A percentile compares a stretch with the other conserved stretches of the same genome.
These are phyloP conservation scores for Heterochromis multidens DNA, from an alignment of 2,113 vertebrate genomes.

Conservation along the genomic window DNA sequence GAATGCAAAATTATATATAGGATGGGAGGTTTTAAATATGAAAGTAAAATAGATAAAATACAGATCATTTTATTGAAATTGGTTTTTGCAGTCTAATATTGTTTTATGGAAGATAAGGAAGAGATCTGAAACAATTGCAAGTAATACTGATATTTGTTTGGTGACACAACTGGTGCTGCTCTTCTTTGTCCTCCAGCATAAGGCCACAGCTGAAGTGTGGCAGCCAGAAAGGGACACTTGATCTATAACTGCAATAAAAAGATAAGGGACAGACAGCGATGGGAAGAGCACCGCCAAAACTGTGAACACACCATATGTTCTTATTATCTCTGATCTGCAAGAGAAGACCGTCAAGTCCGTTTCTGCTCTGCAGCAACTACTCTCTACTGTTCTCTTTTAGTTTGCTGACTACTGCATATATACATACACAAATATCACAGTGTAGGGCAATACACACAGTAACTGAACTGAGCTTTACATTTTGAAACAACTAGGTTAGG, in stretches of 20 bases:
- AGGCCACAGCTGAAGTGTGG: background rate
- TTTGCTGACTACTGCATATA: too few relatives aligned
- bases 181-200: background rate
- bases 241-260: background rate
- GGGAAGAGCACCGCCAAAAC: background rate
- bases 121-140: too few relatives aligned
- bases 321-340: background rate
- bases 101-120: too few relatives aligned
- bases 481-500: background rate
- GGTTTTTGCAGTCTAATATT: background rate
- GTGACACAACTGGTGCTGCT: background rate
- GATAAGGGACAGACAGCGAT: background rate
- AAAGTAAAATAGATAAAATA: background rate
- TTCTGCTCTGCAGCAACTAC: background rate
- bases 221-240: background rate
- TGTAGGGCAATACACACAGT: fast-evolving
- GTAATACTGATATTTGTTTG: too few relatives aligned
- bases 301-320: background rate
- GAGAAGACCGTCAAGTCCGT: background rate
- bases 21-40: background rate
- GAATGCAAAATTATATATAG: background rate
- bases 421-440: background rate
- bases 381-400: background rate
- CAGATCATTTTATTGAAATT: too few relatives aligned
- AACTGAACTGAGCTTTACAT: background rate